Evolutionary conservation across 2,113 vertebrate species (phyloP).

Genomic region (Desmodus rotundus): DNA sequence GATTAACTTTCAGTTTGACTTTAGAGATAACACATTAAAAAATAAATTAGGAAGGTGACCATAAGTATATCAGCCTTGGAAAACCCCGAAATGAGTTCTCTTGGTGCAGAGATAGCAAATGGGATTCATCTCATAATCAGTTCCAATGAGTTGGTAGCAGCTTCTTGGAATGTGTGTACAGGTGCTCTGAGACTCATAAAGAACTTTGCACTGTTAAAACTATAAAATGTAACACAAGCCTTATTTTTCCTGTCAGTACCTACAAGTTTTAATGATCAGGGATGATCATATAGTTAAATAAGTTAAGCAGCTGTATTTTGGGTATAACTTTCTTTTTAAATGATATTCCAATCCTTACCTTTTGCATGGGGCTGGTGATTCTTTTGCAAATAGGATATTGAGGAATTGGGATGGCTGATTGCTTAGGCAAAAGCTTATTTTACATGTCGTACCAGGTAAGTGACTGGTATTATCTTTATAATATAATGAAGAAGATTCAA

Average conservation of each 20-base stretch:
- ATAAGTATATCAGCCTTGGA: background rate
- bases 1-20: conserved; percentile 42
- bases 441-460: background rate
- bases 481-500: background rate
- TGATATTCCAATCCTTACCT: background rate
- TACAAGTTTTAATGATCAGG: background rate
- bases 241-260: background rate
- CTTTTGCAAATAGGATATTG: conserved; percentile 17
- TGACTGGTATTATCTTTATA: background rate
- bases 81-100: conserved; percentile 14
- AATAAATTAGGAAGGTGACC: conserved; percentile 31
- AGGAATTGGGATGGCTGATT: background rate
- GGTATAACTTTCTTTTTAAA: background rate
- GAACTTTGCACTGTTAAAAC: background rate
- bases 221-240: background rate
- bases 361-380: background rate
- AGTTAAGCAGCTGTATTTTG: background rate
- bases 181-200: background rate
- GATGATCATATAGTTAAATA: background rate
- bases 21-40: conserved; percentile 26
- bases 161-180: background rate
- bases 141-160: background rate
- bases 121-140: background rate
- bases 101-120: conserved; percentile 1
- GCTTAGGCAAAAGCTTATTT: background rate